Evolutionary conservation across 1,140 invertebrate genomes (phyloP).

Genomic region (Drosophila seguyi): DNA sequence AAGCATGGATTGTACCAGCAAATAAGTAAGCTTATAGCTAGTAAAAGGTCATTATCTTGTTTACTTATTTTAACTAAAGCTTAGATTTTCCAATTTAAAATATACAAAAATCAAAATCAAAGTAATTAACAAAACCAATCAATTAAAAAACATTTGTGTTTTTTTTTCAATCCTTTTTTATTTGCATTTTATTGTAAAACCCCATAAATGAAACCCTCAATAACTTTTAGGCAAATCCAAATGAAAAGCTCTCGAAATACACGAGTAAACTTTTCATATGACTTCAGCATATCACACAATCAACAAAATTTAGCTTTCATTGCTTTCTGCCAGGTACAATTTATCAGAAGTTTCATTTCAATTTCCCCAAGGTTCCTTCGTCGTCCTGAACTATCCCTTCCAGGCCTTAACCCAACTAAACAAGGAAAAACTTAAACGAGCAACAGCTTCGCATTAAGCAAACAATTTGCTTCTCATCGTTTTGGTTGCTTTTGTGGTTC

Average conservation of each 20-base stretch:
- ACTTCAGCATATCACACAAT: slow-evolving; percentile 13
- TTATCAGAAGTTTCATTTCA: slow-evolving; percentile 36
- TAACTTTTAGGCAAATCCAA: background rate
- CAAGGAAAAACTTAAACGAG: slow-evolving; percentile 36
- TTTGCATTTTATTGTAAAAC: background rate
- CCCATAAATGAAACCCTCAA: background rate
- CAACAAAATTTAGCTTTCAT: slow-evolving; percentile 29
- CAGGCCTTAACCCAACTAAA: slow-evolving; percentile 21
- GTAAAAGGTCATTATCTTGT: background rate
- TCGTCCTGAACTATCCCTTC: slow-evolving; percentile 19
- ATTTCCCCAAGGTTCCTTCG: background rate
- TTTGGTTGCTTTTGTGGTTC: slow-evolving; percentile 13
- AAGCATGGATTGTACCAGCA: background rate
- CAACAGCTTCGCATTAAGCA: slow-evolving; percentile 34
- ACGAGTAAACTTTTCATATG: slow-evolving; percentile 6
- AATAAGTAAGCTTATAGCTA: background rate
- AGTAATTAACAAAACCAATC: slow-evolving; percentile 3
- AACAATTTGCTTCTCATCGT: slow-evolving; percentile 38
- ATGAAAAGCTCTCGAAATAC: background rate
- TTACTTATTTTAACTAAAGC: background rate
- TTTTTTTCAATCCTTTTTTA: background rate
- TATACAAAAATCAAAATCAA: background rate
- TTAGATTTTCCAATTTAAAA: too few species aligned
- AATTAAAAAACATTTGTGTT: background rate
- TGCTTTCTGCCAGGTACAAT: slow-evolving; percentile 36